phyloP scores from a whole-genome alignment of 2,113 vertebrate genomes.

The Lepus europaeus region DNA sequence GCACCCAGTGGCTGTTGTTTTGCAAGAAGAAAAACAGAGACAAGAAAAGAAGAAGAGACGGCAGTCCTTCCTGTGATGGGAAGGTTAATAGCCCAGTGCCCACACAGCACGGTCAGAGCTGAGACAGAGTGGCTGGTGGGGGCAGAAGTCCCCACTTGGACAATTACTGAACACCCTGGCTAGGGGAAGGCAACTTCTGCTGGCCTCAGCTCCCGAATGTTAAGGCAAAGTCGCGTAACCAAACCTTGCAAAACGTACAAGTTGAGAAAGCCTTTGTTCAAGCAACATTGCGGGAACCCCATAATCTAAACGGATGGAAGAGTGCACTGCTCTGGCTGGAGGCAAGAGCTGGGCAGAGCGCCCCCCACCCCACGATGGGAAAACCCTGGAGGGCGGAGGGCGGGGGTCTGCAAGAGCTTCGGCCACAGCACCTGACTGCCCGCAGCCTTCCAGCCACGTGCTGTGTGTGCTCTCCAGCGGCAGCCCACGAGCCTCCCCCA shows the following conservation, averaged over 20 bases:
- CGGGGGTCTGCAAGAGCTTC: not conserved
- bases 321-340: not conserved
- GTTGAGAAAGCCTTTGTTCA: not conserved
- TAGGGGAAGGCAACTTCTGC: not conserved
- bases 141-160: not conserved
- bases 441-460: not conserved
- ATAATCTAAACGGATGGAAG: not conserved
- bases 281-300: not conserved
- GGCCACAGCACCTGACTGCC: not conserved
- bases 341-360: not conserved
- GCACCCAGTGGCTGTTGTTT: not conserved
- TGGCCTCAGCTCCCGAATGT: not conserved
- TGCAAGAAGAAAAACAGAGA: not conserved
- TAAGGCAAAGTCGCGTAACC: not conserved
- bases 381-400: not conserved
- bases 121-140: not conserved
- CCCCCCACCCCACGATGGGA: not conserved
- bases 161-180: too few relatives aligned
- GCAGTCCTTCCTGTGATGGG: not conserved
- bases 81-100: not conserved
- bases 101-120: not conserved
- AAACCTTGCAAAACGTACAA: not conserved
- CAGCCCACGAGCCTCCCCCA: not conserved
- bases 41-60: not conserved
- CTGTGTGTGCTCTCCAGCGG: not conserved